These are phyloP conservation scores for Napeogenes inachia DNA, from an alignment of 2,888 invertebrate species.

Conservation along the genomic window DNA sequence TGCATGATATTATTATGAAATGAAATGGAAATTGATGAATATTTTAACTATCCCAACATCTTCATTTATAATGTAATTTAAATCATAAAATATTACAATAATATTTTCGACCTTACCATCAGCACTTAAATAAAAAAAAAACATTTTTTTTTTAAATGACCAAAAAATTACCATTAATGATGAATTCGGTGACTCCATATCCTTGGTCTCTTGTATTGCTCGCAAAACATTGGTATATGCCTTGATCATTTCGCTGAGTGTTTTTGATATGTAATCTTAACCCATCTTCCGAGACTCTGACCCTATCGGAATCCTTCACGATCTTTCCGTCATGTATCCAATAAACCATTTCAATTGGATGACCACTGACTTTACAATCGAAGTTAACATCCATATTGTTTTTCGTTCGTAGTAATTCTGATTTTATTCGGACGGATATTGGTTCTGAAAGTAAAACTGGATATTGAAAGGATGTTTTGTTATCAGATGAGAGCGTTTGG, in stretches of 20 bases:
- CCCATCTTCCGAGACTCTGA: slow-evolving; percentile 72
- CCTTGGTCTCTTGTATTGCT: slow-evolving; percentile 90
- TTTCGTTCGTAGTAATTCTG: slow-evolving; percentile 87
- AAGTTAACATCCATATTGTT: slow-evolving; percentile 90
- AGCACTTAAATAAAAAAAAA: no score
- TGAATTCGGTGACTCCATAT: slow-evolving; percentile 88
- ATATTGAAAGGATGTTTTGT: background rate
- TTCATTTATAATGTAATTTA: no score
- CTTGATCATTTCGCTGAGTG: slow-evolving; percentile 88
- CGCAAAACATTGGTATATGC: slow-evolving; percentile 95
- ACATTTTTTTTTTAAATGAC: background rate
- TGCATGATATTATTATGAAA: no score
- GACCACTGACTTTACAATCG: slow-evolving; percentile 91
- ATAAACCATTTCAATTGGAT: slow-evolving; percentile 86
- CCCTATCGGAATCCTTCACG: slow-evolving; percentile 77
- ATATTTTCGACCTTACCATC: no score
- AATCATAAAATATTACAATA: no score
- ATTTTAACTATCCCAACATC: no score
- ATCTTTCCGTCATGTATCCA: slow-evolving; percentile 89
- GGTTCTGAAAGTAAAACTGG: slow-evolving; percentile 78
- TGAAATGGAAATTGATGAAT: no score
- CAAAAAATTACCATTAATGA: slow-evolving; percentile 83
- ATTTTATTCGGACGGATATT: slow-evolving; percentile 87
- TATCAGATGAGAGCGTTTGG: no score
- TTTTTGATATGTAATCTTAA: slow-evolving; percentile 79